Conservation (phyloP, 2,888 invertebrate genomes). For the Petrolisthes manimaculis region DNA sequence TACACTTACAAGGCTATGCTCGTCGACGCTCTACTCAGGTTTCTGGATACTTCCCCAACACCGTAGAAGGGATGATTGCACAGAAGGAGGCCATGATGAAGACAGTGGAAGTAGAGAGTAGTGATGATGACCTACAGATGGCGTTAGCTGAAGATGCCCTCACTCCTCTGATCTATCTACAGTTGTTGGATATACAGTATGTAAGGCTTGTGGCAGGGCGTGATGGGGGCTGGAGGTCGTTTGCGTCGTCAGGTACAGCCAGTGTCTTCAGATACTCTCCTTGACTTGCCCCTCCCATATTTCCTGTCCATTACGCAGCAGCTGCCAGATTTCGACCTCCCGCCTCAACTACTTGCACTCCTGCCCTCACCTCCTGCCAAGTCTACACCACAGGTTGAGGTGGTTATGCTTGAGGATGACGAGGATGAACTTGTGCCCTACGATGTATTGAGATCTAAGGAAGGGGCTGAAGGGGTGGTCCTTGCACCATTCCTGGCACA, state of each 20-base stretch:
- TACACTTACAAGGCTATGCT: slow-evolving; percentile 60
- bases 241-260: slow-evolving; percentile 45
- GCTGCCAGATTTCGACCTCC: slow-evolving; percentile 42
- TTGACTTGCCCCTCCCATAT: slow-evolving; percentile 50
- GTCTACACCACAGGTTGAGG: slow-evolving; percentile 14
- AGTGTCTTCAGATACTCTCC: slow-evolving; percentile 47
- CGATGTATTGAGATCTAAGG: slow-evolving; percentile 74
- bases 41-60: slow-evolving; percentile 55
- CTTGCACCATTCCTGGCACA: slow-evolving; percentile 53
- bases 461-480: slow-evolving; percentile 68
- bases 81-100: slow-evolving; percentile 40
- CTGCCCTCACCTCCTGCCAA: not conserved
- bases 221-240: slow-evolving; percentile 37
- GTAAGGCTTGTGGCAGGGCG: slow-evolving; percentile 69
- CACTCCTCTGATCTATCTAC: slow-evolving; percentile 69
- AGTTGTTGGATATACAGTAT: slow-evolving; percentile 74
- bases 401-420: slow-evolving; percentile 65
- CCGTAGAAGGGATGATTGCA: slow-evolving; percentile 39
- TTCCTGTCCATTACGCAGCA: slow-evolving; percentile 54
- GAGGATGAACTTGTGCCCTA: slow-evolving; percentile 76
- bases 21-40: slow-evolving; percentile 37
- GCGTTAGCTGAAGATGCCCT: slow-evolving; percentile 67
- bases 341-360: slow-evolving; percentile 40
- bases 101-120: slow-evolving; percentile 1
- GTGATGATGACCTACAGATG: slow-evolving; percentile 35